A percentile compares a stretch with the other conserved stretches of the same genome.
Evolutionary conservation across 2,888 invertebrate genomes (phyloP).

Genomic region (Ametastegia equiseti): DNA sequence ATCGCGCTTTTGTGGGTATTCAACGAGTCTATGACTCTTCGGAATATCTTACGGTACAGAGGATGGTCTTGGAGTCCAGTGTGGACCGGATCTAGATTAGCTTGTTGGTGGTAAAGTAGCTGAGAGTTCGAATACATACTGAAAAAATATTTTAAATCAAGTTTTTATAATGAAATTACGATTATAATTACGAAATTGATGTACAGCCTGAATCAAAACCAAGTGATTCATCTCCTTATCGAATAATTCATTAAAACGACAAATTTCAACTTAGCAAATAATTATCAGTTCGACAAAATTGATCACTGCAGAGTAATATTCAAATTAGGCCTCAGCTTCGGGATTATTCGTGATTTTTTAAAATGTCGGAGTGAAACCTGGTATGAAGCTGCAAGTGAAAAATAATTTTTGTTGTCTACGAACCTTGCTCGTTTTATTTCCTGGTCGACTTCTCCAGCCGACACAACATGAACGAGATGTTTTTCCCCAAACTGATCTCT

Average conservation of each 20-base stretch:
- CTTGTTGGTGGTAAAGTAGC: not conserved
- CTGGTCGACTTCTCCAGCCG: constrained; percentile 47
- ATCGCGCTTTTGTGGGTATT: constrained; percentile 60
- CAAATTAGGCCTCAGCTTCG: too few relatives aligned
- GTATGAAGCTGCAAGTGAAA: too few relatives aligned
- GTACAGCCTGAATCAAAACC: too few relatives aligned
- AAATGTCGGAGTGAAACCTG: too few relatives aligned
- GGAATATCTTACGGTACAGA: constrained; percentile 56
- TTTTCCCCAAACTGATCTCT: constrained; percentile 65
- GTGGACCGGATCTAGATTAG: not conserved
- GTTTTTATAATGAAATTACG: too few relatives aligned
- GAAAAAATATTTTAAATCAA: not conserved
- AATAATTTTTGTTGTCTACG: not conserved
- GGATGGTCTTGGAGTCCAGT: constrained; percentile 23
- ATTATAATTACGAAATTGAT: too few relatives aligned
- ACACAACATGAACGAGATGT: constrained; percentile 65
- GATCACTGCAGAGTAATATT: too few relatives aligned
- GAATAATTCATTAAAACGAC: too few relatives aligned
- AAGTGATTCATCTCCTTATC: not conserved
- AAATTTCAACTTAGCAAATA: too few relatives aligned
- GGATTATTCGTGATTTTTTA: too few relatives aligned
- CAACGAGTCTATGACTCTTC: constrained; percentile 61
- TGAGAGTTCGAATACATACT: not conserved
- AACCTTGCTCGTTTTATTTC: not conserved
- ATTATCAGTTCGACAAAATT: too few relatives aligned